A percentile compares a stretch with the other conserved stretches of the same genome.
These are phyloP conservation scores for Lucinisca nassula DNA, from an alignment of 2,888 invertebrate species.

Conservation along the genomic window DNA sequence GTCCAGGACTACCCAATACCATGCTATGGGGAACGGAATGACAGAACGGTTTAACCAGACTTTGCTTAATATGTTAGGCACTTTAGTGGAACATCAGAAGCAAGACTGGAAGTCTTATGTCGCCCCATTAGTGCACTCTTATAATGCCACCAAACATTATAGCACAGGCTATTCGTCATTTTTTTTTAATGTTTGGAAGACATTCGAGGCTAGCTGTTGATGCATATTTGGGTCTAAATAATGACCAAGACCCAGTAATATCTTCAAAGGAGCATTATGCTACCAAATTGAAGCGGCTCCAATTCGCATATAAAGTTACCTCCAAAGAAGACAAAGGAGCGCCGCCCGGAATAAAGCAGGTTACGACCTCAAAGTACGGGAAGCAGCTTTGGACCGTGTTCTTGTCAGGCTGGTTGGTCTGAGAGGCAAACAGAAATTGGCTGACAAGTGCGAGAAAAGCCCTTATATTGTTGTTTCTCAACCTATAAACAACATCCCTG, in stretches of 20 bases:
- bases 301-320: background rate
- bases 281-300: background rate
- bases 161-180: background rate
- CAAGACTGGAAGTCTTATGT: background rate
- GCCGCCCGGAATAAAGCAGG: background rate
- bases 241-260: background rate
- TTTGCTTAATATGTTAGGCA: background rate
- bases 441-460: slow-evolving; percentile 40
- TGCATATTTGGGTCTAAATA: background rate
- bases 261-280: background rate
- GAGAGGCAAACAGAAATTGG: background rate
- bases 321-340: background rate
- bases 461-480: slow-evolving; percentile 25
- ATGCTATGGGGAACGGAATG: slow-evolving; percentile 1
- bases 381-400: background rate
- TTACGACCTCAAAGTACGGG: background rate
- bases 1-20: background rate
- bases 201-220: background rate
- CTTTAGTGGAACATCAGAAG: background rate
- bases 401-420: background rate
- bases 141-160: background rate
- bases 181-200: background rate
- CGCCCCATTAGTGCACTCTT: background rate
- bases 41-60: background rate
- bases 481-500: slow-evolving; percentile 7